These are phyloP conservation scores for Loripinus fragilis DNA, from an alignment of 2,888 invertebrate species.

Conservation along the genomic window DNA sequence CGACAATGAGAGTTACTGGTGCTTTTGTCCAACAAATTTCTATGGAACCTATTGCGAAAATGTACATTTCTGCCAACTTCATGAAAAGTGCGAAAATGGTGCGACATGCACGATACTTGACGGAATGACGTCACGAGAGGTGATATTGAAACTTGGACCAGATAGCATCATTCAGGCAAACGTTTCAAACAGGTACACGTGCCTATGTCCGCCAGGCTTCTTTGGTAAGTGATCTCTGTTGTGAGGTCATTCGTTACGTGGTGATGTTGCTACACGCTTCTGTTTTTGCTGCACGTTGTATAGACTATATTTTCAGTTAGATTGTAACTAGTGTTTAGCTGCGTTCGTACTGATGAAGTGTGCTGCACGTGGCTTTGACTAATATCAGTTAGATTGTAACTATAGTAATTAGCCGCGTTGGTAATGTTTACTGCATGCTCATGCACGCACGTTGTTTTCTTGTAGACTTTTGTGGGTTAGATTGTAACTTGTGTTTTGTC, in stretches of 20 bases:
- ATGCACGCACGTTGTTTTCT: too few species aligned
- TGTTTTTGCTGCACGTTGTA: neutral
- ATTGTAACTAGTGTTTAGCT: too few species aligned
- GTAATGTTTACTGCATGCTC: too few species aligned
- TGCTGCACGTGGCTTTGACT: too few species aligned
- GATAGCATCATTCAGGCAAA: slow-evolving; percentile 35
- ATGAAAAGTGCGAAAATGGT: slow-evolving; percentile 58
- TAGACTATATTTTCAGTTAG: neutral
- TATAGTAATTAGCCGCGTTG: too few species aligned
- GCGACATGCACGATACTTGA: slow-evolving; percentile 50
- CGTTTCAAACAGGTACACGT: slow-evolving; percentile 56
- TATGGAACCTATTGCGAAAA: slow-evolving; percentile 92
- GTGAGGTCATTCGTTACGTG: neutral
- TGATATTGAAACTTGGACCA: slow-evolving; percentile 24
- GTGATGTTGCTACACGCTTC: neutral
- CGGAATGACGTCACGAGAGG: slow-evolving; percentile 24
- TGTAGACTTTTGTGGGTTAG: too few species aligned
- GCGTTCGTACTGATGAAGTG: too few species aligned
- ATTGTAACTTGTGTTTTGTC: too few species aligned
- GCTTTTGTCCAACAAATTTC: slow-evolving; percentile 93
- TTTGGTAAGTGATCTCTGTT: slow-evolving; percentile 56
- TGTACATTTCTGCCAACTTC: slow-evolving; percentile 55
- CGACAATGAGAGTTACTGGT: slow-evolving; percentile 87
- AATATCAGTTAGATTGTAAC: too few species aligned
- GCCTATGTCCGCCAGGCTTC: slow-evolving; percentile 60